Evolutionary conservation across 1,140 invertebrate genomes (phyloP).

Genomic region (Scaptomyza pallida): DNA sequence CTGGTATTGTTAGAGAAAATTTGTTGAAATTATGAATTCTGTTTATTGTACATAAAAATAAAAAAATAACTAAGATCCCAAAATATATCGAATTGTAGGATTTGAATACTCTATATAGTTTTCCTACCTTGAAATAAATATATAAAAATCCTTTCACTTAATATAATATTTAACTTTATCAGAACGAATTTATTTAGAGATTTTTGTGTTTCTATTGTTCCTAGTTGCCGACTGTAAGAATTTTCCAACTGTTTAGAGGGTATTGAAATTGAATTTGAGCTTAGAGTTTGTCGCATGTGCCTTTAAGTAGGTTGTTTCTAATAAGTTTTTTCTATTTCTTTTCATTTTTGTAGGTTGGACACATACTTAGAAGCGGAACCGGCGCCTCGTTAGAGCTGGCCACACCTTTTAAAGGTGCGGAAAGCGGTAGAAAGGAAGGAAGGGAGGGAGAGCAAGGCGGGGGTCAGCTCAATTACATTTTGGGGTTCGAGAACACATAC

Average conservation of each 20-base stretch:
- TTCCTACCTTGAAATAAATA: no score
- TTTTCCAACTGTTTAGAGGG: not conserved
- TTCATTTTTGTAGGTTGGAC: no score
- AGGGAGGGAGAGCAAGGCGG: not conserved
- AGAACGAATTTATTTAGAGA: no score
- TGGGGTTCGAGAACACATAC: not conserved
- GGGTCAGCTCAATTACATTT: conserved; percentile 24
- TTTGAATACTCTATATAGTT: no score
- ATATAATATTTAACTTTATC: not conserved
- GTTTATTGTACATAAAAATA: no score
- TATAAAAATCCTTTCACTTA: no score
- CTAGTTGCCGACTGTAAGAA: not conserved
- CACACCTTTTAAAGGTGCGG: conserved; percentile 19
- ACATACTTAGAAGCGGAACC: not conserved
- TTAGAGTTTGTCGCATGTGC: conserved; percentile 20
- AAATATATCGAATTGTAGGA: no score
- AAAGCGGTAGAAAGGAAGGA: no score
- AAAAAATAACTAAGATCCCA: no score
- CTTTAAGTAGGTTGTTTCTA: conserved; percentile 29
- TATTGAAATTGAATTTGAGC: conserved; percentile 8
- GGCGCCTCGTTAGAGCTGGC: conserved; percentile 23
- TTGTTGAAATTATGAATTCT: no score
- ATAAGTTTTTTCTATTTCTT: conserved; percentile 52
- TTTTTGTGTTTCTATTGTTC: not conserved
- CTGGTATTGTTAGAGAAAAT: no score